Evolutionary conservation across 2,797 vertebrate species (phyloP).

Genomic region (Pipistrellus nathusii): DNA sequence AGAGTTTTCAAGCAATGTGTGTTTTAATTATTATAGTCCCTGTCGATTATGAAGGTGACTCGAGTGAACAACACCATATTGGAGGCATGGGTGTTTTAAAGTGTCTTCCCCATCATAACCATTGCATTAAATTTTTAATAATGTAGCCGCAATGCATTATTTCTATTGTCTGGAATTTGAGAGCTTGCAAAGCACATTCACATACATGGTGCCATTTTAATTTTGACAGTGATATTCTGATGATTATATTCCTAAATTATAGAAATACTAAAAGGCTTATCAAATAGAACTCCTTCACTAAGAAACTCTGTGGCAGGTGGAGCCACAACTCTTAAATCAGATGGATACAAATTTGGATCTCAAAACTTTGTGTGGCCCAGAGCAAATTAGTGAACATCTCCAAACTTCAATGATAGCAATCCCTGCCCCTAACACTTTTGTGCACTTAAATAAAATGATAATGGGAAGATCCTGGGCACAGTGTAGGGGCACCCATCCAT

Average conservation of each 20-base stretch:
- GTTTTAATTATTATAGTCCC: not conserved
- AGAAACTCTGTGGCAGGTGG: not conserved
- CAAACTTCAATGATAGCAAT: not conserved
- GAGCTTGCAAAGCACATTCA: conserved; percentile 14
- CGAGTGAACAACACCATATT: not conserved
- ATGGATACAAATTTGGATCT: not conserved
- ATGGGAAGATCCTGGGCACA: not conserved
- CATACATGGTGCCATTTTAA: not conserved
- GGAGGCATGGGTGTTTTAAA: not conserved
- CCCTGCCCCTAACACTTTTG: not conserved
- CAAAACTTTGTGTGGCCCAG: not conserved
- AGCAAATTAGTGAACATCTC: not conserved
- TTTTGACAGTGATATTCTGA: conserved; percentile 8
- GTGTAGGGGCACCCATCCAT: not conserved
- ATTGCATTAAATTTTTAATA: not conserved
- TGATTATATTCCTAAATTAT: not conserved
- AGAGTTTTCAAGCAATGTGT: not conserved
- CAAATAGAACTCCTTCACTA: not conserved
- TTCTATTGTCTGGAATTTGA: not conserved
- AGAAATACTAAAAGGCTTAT: not conserved
- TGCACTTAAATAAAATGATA: not conserved
- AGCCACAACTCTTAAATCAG: not conserved
- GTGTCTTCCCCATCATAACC: not conserved
- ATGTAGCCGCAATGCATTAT: not conserved
- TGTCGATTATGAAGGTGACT: not conserved